Evolutionary conservation across 2,797 vertebrate species (phyloP).

Genomic region (Chelonia mydas): DNA sequence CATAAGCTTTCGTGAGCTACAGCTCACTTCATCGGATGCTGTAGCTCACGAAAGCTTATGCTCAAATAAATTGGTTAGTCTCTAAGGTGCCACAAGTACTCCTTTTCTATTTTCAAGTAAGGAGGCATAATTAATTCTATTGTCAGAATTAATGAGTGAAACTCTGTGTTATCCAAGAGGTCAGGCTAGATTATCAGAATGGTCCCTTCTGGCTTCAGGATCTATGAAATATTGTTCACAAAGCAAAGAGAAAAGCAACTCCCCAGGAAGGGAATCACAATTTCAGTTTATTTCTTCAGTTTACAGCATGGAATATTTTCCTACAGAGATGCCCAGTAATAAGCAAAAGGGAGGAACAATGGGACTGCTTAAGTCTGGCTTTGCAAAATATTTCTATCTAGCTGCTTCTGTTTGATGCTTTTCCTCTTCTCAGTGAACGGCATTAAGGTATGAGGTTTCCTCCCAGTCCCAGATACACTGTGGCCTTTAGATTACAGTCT

Average conservation of each 20-base stretch:
- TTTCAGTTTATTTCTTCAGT: neutral
- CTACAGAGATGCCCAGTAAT: rapidly evolving
- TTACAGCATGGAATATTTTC: neutral
- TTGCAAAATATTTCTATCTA: rapidly evolving
- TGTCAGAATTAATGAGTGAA: neutral
- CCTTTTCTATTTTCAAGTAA: neutral
- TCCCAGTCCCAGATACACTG: neutral
- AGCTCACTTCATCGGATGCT: no score
- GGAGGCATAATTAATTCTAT: neutral
- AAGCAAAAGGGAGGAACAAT: neutral
- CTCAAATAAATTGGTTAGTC: no score
- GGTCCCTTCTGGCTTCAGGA: neutral
- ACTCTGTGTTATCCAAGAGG: neutral
- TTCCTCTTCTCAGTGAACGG: neutral
- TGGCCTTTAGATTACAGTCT: neutral
- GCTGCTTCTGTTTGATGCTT: neutral
- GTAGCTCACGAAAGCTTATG: no score
- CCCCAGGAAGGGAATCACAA: rapidly evolving
- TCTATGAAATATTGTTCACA: rapidly evolving
- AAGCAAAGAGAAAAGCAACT: rapidly evolving
- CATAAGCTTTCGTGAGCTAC: no score
- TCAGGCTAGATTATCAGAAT: neutral
- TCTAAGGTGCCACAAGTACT: no score
- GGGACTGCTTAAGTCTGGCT: neutral
- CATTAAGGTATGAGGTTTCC: neutral